Conservation (phyloP, 2,888 invertebrate genomes). For the Drepanosiphum platanoidis region DNA sequence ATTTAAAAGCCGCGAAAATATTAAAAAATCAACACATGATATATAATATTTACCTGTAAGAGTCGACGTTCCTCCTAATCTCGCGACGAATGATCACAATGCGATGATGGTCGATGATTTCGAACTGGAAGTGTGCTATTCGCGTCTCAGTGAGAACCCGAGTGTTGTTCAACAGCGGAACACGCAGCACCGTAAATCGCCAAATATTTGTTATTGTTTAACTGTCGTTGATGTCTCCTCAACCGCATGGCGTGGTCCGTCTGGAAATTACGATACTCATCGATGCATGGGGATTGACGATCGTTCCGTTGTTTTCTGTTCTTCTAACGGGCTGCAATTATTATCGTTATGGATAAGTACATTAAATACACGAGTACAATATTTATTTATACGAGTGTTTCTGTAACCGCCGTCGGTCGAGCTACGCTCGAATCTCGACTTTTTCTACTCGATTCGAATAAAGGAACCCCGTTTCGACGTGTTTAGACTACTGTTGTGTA, state of each 20-base stretch:
- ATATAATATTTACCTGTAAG: slow-evolving; percentile 16
- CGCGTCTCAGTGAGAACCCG: background rate
- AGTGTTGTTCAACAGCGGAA: background rate
- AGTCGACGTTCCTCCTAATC: slow-evolving; percentile 1
- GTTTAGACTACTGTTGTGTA: too few species aligned
- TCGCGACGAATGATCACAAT: background rate
- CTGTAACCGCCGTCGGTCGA: too few species aligned
- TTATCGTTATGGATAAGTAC: background rate
- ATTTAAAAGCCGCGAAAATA: too few species aligned
- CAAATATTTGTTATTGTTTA: slow-evolving; percentile 8
- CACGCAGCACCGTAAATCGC: background rate
- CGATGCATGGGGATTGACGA: slow-evolving; percentile 1
- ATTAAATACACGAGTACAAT: background rate
- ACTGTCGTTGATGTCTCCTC: slow-evolving; percentile 50
- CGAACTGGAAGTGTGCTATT: background rate
- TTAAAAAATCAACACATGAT: too few species aligned
- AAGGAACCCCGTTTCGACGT: too few species aligned
- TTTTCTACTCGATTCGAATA: too few species aligned
- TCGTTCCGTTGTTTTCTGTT: slow-evolving; percentile 23
- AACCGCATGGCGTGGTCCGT: slow-evolving; percentile 45
- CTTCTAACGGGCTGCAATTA: slow-evolving; percentile 30
- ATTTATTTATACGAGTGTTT: too few species aligned
- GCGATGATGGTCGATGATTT: background rate
- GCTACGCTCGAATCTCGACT: too few species aligned
- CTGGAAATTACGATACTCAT: slow-evolving; percentile 39